Evolutionary conservation across 2,113 vertebrate species (phyloP).

Genomic region (Sylvicapra grimmia): DNA sequence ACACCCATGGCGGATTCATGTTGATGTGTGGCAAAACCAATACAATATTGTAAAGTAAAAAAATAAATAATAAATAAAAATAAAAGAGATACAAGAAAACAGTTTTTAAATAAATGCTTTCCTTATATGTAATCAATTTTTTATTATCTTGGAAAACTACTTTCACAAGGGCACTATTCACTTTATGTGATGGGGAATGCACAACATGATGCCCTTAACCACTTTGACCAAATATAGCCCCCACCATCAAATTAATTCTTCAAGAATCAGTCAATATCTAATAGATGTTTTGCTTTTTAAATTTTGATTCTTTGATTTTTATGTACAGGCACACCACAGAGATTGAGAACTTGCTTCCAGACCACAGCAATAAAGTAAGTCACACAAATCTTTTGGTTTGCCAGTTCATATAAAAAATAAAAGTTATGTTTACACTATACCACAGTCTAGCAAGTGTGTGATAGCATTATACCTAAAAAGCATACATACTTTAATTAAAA

Average conservation of each 20-base stretch:
- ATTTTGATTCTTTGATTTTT: neutral
- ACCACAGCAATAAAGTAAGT: neutral
- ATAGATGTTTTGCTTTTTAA: neutral
- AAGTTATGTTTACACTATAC: neutral
- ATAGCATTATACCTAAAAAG: neutral
- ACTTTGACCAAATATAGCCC: neutral
- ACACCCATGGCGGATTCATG: accelerated
- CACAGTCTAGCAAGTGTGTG: neutral
- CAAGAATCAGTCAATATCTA: neutral
- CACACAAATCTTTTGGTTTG: neutral
- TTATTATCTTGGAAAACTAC: neutral
- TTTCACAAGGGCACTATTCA: neutral
- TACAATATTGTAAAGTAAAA: too few relatives aligned
- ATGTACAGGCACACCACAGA: neutral
- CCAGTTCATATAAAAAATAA: neutral
- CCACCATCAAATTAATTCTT: neutral
- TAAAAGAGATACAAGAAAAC: neutral
- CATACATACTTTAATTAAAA: neutral
- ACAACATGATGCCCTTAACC: neutral
- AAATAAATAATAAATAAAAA: too few relatives aligned
- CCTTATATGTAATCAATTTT: neutral
- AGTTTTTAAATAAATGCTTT: neutral
- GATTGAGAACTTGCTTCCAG: neutral
- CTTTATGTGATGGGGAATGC: neutral
- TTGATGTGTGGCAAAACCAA: too few relatives aligned